phyloP scores from a whole-genome alignment of 2,113 vertebrate species.

The Sapajus apella region DNA sequence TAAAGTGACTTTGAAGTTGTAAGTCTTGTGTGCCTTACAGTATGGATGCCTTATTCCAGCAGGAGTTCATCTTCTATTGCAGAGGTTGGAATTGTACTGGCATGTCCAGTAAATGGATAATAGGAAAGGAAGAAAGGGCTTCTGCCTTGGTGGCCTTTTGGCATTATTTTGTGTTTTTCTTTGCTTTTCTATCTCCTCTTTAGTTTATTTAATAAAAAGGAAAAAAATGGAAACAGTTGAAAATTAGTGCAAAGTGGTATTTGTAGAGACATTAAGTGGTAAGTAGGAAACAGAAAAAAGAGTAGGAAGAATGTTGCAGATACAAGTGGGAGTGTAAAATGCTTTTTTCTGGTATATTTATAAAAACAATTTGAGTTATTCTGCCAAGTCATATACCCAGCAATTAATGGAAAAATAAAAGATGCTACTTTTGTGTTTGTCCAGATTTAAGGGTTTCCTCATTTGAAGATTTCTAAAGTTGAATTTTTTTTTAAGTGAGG shows the following conservation, averaged over 20 bases:
- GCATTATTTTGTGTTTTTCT: conserved; percentile 25
- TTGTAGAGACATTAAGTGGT: background rate
- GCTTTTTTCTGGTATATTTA: conserved; percentile 55
- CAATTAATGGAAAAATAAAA: conserved; percentile 42
- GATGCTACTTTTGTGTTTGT: background rate
- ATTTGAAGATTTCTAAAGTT: conserved; percentile 35
- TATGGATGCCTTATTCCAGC: background rate
- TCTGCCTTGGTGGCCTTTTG: background rate
- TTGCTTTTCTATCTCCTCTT: background rate
- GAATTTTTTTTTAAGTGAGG: background rate
- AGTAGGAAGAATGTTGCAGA: conserved; percentile 60
- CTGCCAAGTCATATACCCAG: conserved; percentile 34
- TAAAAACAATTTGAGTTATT: conserved; percentile 47
- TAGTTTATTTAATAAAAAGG: background rate
- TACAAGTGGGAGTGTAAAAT: conserved; percentile 49
- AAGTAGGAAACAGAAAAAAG: conserved; percentile 45
- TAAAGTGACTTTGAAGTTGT: conserved; percentile 38
- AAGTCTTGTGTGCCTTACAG: background rate
- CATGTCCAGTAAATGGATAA: background rate
- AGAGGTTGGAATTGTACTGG: background rate
- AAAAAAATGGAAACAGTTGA: background rate
- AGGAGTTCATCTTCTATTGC: background rate
- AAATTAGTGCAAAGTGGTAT: background rate
- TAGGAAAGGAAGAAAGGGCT: background rate
- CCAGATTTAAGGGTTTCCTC: background rate